These are phyloP conservation scores for Drosophila percnosoma DNA, from an alignment of 2,888 invertebrate species.

Conservation along the genomic window DNA sequence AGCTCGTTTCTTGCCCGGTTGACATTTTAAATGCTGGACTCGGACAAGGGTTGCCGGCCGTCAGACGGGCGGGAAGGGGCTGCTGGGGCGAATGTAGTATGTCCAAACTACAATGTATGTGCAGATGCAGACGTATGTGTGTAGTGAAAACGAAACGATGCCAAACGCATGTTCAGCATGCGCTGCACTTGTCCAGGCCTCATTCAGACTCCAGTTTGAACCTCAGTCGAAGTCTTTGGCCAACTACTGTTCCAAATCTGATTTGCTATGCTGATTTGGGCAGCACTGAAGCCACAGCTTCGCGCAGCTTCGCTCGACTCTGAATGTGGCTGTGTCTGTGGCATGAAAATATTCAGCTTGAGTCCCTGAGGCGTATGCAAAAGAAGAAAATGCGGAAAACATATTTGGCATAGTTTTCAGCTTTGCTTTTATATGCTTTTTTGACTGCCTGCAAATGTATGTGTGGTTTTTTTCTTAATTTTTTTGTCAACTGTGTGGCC, in stretches of 20 bases:
- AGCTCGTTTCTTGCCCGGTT: conserved; percentile 32
- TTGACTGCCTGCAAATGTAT: conserved; percentile 5
- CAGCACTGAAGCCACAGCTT: conserved; percentile 6
- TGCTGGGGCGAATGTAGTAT: conserved; percentile 7
- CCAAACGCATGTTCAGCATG: conserved; percentile 79
- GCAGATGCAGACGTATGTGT: conserved; percentile 6
- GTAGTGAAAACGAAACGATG: conserved; percentile 72
- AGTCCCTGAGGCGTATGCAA: conserved; percentile 65
- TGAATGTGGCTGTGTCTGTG: conserved; percentile 1
- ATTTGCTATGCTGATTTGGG: conserved; percentile 75
- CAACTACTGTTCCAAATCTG: conserved; percentile 81
- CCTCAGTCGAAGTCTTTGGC: conserved; percentile 14
- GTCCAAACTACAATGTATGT: conserved; percentile 5
- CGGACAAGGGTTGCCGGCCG: conserved; percentile 14
- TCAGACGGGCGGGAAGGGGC: neutral
- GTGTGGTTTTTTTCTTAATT: conserved; percentile 2
- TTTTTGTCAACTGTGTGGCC: conserved; percentile 58
- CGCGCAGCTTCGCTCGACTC: conserved; percentile 1
- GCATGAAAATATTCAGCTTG: conserved; percentile 21
- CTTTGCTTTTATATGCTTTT: conserved; percentile 5
- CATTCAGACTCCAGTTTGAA: conserved; percentile 2
- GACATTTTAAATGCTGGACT: conserved; percentile 65
- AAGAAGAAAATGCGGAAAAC: conserved; percentile 77
- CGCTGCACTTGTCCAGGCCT: conserved; percentile 69
- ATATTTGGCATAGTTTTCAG: conserved; percentile 75